Base-by-base conservation (phyloP, 2,888 invertebrate genomes). In the Drosophila fulvimacula region DNA sequence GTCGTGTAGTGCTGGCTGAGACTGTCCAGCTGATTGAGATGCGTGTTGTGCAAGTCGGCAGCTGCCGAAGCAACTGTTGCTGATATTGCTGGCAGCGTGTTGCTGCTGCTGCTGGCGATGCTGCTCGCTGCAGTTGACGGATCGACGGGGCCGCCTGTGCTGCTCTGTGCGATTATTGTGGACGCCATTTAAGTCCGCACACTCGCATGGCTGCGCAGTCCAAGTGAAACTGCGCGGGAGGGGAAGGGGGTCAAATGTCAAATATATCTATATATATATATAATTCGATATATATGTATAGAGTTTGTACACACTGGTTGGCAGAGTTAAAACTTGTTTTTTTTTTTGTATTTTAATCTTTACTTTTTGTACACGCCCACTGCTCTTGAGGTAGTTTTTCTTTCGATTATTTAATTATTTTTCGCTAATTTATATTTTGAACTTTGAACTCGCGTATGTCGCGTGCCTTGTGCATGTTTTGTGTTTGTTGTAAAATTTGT, bases 151-250 rank as follows among this genome's bases (percentile, higher is more conserved):
- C 90, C 90, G 83, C 89, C 91, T 51, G 71, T 79, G 83, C 92
- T 90, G 81, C 90, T 89, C 85, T 92, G 91, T 82, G 92, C 91
- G 90, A 93, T 92, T 90, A 93, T 90, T 90, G 93, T 85, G 74
- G 91, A 93, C 88, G 93, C 92, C 93, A 93, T 93, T 91, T 91
- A 92, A 85, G 82, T 76, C 72, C 90, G 66, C 63, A 81, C 81
- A 75, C 76, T 90, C 75, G 90, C 91, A 92, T 92, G 92, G 91
- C 92, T 90, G 87, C 73, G 82, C 81, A 76, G 83, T 68, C 82
- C 17, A 51, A 32, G 24, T 19, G 41, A 41, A 39, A 61, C 69
- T 73, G 76, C 69, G 73, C 73, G 76, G 60, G 59, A 38, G 19
- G 39, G 17, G 36, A 21, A 9, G 1, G 13, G 42, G 55, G 13